Conservation (phyloP, 2,113 vertebrate species). For the Naja naja region DNA sequence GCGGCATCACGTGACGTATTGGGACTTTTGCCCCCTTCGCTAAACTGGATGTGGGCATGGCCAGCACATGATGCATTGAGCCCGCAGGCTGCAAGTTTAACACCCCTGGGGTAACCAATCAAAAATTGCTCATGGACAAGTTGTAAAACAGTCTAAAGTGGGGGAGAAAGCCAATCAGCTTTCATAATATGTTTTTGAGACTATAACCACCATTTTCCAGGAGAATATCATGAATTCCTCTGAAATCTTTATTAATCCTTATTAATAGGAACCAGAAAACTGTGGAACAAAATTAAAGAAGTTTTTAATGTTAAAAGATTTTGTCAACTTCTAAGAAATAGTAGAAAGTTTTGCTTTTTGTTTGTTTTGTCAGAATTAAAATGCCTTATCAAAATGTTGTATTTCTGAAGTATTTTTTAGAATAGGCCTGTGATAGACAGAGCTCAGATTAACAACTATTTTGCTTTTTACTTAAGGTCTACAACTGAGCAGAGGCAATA, state of each 20-base stretch:
- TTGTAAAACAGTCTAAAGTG: neutral
- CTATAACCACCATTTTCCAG: neutral
- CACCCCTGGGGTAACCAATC: neutral
- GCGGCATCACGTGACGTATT: too few relatives aligned
- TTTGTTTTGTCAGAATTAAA: constrained; percentile 31
- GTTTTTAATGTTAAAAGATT: neutral
- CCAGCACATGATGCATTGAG: too few relatives aligned
- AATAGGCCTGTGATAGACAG: neutral
- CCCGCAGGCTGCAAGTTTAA: too few relatives aligned
- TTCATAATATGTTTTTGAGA: neutral
- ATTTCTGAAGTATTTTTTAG: neutral
- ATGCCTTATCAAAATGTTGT: constrained; percentile 9
- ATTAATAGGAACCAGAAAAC: neutral
- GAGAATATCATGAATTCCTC: neutral
- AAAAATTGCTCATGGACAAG: neutral
- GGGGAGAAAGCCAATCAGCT: neutral
- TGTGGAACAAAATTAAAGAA: neutral
- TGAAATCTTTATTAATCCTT: neutral
- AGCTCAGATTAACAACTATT: neutral
- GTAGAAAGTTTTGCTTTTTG: neutral
- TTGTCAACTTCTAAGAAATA: neutral
- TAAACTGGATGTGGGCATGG: too few relatives aligned
- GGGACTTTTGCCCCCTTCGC: too few relatives aligned
- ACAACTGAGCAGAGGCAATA: neutral
- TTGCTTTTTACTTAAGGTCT: neutral